These are phyloP conservation scores for Mythimna impura DNA, from an alignment of 2,888 invertebrate genomes.

Conservation along the genomic window DNA sequence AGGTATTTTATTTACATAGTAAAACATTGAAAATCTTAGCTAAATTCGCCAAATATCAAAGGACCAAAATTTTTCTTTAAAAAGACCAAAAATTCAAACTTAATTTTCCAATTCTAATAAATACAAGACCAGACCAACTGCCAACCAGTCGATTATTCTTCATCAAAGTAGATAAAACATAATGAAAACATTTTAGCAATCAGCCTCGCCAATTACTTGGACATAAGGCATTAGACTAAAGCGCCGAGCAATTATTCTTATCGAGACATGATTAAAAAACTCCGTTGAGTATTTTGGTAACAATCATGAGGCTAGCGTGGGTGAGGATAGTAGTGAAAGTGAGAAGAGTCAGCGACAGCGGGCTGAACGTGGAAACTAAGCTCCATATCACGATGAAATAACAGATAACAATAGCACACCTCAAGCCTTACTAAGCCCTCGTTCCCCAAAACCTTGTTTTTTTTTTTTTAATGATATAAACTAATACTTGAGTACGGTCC, in stretches of 20 bases:
- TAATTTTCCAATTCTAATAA: not conserved
- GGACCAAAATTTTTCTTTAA: not conserved
- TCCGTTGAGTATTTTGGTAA: slow-evolving; percentile 83
- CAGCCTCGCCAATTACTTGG: slow-evolving; percentile 66
- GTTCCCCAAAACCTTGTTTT: not conserved
- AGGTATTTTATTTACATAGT: not conserved
- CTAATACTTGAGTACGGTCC: no score
- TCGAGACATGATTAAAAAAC: slow-evolving; percentile 80
- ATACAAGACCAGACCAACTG: not conserved
- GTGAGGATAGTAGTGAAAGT: slow-evolving; percentile 69
- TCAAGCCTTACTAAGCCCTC: not conserved
- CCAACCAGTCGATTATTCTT: slow-evolving; percentile 25
- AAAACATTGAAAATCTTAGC: no score
- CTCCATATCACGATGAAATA: not conserved
- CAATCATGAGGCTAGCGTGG: slow-evolving; percentile 83
- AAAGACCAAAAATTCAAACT: not conserved
- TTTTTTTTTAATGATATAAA: no score
- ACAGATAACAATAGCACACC: not conserved
- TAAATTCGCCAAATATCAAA: not conserved
- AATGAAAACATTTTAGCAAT: slow-evolving; percentile 63
- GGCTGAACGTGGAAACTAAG: not conserved
- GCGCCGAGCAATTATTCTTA: slow-evolving; percentile 80
- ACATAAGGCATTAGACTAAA: slow-evolving; percentile 68
- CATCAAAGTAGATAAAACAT: slow-evolving; percentile 42
- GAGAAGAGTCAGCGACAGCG: slow-evolving; percentile 46